A percentile compares a stretch with the other conserved stretches of the same genome.
phyloP scores from a whole-genome alignment of 2,797 vertebrate genomes.

The Macropodus opercularis region DNA sequence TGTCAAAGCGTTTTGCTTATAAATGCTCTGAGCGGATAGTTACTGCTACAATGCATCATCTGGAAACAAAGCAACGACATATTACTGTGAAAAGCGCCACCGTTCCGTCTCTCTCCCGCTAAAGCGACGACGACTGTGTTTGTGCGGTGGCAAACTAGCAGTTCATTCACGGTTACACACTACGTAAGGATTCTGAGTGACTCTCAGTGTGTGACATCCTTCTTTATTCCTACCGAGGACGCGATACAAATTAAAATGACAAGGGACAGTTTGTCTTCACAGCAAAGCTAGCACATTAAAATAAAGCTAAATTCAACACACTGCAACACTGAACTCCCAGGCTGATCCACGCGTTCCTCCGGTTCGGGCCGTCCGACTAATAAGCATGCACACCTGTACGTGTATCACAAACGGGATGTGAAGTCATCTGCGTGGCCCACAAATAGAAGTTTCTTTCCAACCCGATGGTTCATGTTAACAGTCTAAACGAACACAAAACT shows the following conservation, averaged over 20 bases:
- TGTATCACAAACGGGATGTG: constrained; percentile 57
- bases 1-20: constrained; percentile 72
- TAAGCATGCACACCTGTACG: constrained; percentile 61
- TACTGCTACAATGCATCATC: constrained; percentile 44
- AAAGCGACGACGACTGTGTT: too few species aligned
- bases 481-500: constrained; percentile 54
- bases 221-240: constrained; percentile 67
- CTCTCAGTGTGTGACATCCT: constrained; percentile 57
- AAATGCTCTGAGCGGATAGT: constrained; percentile 64
- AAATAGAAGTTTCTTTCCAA: constrained; percentile 24
- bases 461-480: constrained; percentile 45
- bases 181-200: constrained; percentile 50
- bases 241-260: constrained; percentile 68
- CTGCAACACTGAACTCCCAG: constrained; percentile 53
- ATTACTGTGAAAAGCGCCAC: constrained; percentile 8
- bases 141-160: constrained; percentile 1
- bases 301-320: constrained; percentile 54
- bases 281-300: constrained; percentile 66
- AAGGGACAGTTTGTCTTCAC: constrained; percentile 46
- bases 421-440: constrained; percentile 47
- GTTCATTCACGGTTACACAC: constrained; percentile 32
- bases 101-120: too few species aligned
- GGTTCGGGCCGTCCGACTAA: constrained; percentile 47
- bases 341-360: constrained; percentile 26
- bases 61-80: constrained; percentile 55